Base-by-base conservation (phyloP, 2,797 vertebrate genomes). In the Mionectes olivaceus region DNA sequence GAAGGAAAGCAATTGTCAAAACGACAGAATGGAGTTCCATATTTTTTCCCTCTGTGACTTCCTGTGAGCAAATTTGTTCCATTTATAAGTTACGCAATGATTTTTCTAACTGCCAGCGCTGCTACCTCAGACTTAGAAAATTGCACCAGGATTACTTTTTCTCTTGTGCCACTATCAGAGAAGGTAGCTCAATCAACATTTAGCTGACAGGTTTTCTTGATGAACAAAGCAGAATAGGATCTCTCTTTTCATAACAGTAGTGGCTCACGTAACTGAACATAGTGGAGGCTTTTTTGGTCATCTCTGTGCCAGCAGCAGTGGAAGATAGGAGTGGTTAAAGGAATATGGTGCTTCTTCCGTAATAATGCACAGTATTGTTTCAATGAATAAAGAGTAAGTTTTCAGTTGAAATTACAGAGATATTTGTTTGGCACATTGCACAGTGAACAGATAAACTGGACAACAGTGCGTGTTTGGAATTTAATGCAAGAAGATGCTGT, bases 1-100 rank as follows among this genome's bases (percentile, higher is more conserved):
- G 52, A 91, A 71, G n/a, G 77, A 95, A 95, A 92, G 37, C 52
- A 80, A 28, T 78, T 89, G 73, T 91, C 60, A 89, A 78, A 91
- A 85, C 0, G 11, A 53, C 70, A 87, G 19, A 55, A 16, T 39
- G 25, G 11, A 1, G 1, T 80, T 95, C 47, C 19, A 18, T 87
- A 44, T 83, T 84, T 94, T 89, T 95, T 65, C 33, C n/a, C 24
- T 65, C 43, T 69, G 13, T 91, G 64, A 60, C 47, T 84, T 87
- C 23, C 41, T 76, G 55, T 75, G 57, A 70, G 47, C 14, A 87
- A 93, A 75, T 94, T 76, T 75, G 16, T 75, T 91, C 53, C 10
- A 4, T 87, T 81, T 92, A 32, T 76, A 83, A 91, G 22, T 56
- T 65, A 46, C 19, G 53, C 9, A 67, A 32, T 43, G 25, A 75